Conservation (phyloP, 1,140 invertebrate species). For the Ooceraea biroi region DNA sequence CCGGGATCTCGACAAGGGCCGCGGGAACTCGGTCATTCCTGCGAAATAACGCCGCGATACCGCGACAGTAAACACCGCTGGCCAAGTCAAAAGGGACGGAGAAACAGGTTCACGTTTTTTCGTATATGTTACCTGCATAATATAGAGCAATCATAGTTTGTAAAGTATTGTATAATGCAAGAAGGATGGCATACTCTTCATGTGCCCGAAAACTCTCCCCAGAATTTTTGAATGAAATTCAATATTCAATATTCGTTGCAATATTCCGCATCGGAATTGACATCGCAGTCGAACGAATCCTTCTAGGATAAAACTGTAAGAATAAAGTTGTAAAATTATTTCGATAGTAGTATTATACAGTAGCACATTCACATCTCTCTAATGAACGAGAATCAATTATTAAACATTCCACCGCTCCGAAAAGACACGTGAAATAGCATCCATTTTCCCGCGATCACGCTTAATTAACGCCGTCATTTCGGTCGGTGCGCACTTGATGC, state of each 20-base stretch:
- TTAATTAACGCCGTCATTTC: slow-evolving; percentile 57
- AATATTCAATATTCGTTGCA: not conserved
- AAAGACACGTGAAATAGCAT: not conserved
- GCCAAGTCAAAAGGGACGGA: not conserved
- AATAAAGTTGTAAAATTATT: not conserved
- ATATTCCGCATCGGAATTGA: not conserved
- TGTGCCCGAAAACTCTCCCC: no score
- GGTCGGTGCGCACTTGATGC: slow-evolving; percentile 43
- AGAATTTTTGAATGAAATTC: not conserved
- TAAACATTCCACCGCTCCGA: not conserved
- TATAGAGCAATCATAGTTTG: no score
- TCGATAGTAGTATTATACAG: no score
- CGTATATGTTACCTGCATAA: no score
- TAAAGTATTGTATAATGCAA: no score
- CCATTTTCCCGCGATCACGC: not conserved
- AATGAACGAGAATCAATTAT: slow-evolving; percentile 8
- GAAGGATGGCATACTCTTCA: no score
- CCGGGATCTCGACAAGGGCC: slow-evolving; percentile 17
- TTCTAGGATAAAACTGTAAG: not conserved
- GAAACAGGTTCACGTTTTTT: not conserved
- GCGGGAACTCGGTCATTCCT: slow-evolving; percentile 53
- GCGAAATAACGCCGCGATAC: slow-evolving; percentile 18
- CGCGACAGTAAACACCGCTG: slow-evolving; percentile 20
- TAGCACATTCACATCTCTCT: no score
- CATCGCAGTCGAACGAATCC: not conserved